Evolutionary conservation across 2,888 invertebrate genomes (phyloP), one percentile per base, ranked within the genome.

Genomic region (Tromatobia lineatoria): DNA sequence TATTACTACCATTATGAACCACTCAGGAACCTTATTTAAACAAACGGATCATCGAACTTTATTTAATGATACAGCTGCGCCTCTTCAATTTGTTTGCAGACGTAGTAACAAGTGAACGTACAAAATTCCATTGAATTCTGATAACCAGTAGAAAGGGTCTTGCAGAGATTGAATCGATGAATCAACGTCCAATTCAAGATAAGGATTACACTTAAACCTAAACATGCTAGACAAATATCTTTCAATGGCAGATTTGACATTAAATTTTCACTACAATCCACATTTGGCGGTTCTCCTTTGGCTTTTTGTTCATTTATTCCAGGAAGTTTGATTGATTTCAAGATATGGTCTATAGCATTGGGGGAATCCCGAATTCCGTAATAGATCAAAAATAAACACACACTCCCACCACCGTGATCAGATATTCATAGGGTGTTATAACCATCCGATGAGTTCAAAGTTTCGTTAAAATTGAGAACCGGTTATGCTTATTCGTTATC

Each of bases 401-500:
- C 15, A 8, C 59, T 2, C 57, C 3, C 23, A 23, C 10, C 8
- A 11, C 8, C 11, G 11, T 3, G 18, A 50, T 7, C 1, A 57
- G n/a, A 18, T n/a, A 38, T 42, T 38, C 10, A 11, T 8, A 8
- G 20, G 3, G 6, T 42, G 38, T 61, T 45, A 6, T 10, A 29
- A 73, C 38, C 23, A 23, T 6, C 2, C 38, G 64, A 64, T n/a
- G 50, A 61, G 64, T 75, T 52, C 75, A 75, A 75, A 64, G 75
- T 75, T 75, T 75, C 75, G 64, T 38, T 23, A 6, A 75, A 64
- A 34, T 8, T 38, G 64, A 34, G 64, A 64, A 64, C 64, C 64
- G 64, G 38, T 10, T 47, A 34, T 11, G 54, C 23, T 23, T 45
- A 18, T 11, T 20, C 50, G 29, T 20, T 71, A 79, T 71, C 79